Evolutionary conservation across 2,888 invertebrate species (phyloP).

Genomic region (Cephus pygmeus): DNA sequence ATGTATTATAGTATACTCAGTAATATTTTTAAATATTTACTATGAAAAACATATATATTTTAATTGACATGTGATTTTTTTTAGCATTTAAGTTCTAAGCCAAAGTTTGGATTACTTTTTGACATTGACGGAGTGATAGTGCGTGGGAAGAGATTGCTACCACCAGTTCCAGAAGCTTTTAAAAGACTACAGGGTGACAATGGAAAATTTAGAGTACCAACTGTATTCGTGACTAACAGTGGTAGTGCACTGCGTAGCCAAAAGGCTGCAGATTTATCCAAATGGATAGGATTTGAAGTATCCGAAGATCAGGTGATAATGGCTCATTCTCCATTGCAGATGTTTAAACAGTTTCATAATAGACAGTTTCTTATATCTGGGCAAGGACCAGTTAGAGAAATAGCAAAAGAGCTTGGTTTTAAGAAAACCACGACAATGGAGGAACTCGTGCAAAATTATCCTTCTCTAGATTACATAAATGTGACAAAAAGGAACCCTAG

Average conservation of each 20-base stretch:
- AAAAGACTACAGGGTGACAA: slow-evolving; percentile 67
- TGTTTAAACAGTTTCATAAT: slow-evolving; percentile 72
- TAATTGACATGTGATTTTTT: slow-evolving; percentile 8
- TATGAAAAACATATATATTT: background rate
- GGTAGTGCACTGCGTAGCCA: slow-evolving; percentile 71
- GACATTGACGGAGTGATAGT: slow-evolving; percentile 78
- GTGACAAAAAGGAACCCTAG: slow-evolving; percentile 52
- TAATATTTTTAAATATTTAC: background rate
- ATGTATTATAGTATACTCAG: background rate
- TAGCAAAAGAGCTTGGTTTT: slow-evolving; percentile 72
- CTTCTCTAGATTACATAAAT: slow-evolving; percentile 71
- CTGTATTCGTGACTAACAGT: slow-evolving; percentile 75
- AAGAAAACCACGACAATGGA: slow-evolving; percentile 71
- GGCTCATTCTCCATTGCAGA: slow-evolving; percentile 74
- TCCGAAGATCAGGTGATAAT: slow-evolving; percentile 73
- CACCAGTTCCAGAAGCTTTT: slow-evolving; percentile 72
- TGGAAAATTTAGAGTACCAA: slow-evolving; percentile 72
- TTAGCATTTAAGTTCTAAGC: slow-evolving; percentile 53
- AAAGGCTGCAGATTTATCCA: slow-evolving; percentile 71
- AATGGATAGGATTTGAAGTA: slow-evolving; percentile 71
- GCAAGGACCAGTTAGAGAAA: slow-evolving; percentile 69
- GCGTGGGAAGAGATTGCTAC: slow-evolving; percentile 71
- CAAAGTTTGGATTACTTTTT: slow-evolving; percentile 73
- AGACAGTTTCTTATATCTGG: slow-evolving; percentile 73
- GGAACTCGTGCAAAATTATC: slow-evolving; percentile 70